These are phyloP conservation scores for Diabrotica virgifera DNA, from an alignment of 1,140 invertebrate species.

Conservation along the genomic window DNA sequence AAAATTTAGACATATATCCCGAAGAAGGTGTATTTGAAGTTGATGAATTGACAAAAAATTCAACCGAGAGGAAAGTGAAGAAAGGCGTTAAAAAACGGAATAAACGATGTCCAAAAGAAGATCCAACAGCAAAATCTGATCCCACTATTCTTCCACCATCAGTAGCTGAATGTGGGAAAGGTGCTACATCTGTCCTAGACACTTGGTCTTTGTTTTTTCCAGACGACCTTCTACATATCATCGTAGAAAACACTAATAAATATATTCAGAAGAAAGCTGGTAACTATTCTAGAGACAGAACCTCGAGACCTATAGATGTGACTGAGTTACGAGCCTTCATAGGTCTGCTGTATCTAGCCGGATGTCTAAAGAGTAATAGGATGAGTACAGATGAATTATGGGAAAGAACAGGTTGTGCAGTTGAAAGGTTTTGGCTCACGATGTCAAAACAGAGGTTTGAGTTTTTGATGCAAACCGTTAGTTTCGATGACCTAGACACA, in stretches of 20 bases:
- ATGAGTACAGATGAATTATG: too few relatives aligned
- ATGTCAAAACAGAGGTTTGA: too few relatives aligned
- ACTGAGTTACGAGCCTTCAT: not conserved
- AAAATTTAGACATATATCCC: too few relatives aligned
- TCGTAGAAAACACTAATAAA: not conserved
- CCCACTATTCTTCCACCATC: not conserved
- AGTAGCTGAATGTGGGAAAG: not conserved
- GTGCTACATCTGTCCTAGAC: not conserved
- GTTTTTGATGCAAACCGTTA: too few relatives aligned
- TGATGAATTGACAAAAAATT: too few relatives aligned
- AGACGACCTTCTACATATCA: not conserved
- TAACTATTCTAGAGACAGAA: not conserved
- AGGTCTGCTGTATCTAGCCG: not conserved
- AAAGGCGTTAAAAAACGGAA: too few relatives aligned
- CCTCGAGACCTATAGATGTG: not conserved
- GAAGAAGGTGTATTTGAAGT: too few relatives aligned
- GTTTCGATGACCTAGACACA: too few relatives aligned
- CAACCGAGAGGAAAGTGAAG: too few relatives aligned
- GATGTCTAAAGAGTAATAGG: not conserved
- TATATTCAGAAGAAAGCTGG: not conserved
- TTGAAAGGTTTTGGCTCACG: too few relatives aligned
- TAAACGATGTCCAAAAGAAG: conserved; percentile 1
- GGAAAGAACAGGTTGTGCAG: too few relatives aligned
- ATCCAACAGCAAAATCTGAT: not conserved
- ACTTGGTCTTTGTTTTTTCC: not conserved